A percentile compares a stretch with the other conserved stretches of the same genome.
phyloP scores from a whole-genome alignment of 2,797 vertebrate species.

The Mionectes olivaceus region DNA sequence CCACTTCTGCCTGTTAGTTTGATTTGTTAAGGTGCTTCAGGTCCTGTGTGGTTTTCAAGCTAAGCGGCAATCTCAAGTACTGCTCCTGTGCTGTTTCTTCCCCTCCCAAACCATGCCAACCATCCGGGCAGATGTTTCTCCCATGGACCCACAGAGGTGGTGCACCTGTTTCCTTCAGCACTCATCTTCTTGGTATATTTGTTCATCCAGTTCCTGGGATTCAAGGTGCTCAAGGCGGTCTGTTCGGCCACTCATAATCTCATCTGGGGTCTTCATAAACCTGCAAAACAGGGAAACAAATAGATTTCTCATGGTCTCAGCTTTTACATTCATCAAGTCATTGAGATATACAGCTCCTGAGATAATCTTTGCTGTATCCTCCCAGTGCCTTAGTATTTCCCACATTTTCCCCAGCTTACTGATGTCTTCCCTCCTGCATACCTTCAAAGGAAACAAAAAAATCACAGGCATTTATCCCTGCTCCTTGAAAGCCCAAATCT shows the following conservation, averaged over 20 bases:
- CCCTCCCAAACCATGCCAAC: conserved; percentile 6
- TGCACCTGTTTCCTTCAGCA: conserved; percentile 81
- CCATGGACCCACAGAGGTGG: not conserved
- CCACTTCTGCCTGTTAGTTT: conserved; percentile 67
- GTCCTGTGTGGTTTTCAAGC: conserved; percentile 59
- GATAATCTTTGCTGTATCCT: not conserved
- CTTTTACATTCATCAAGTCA: not conserved
- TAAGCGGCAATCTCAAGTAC: conserved; percentile 40
- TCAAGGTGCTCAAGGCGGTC: conserved; percentile 96
- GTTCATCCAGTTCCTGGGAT: conserved; percentile 93
- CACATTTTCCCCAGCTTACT: not conserved
- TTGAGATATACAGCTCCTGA: not conserved
- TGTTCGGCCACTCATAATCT: conserved; percentile 97
- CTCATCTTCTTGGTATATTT: conserved; percentile 95
- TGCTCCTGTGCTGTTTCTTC: conserved; percentile 28
- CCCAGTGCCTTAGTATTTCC: not conserved
- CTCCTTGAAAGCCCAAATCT: not conserved
- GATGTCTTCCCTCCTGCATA: not conserved
- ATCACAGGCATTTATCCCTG: not conserved
- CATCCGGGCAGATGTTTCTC: not conserved
- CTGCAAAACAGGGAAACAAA: conserved; percentile 71
- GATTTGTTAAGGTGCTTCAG: conserved; percentile 77
- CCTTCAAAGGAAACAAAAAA: not conserved
- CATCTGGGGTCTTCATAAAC: conserved; percentile 99
- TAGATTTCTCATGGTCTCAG: not conserved